Conservation (phyloP, 2,888 invertebrate genomes). For the Notodonta dromedarius region DNA sequence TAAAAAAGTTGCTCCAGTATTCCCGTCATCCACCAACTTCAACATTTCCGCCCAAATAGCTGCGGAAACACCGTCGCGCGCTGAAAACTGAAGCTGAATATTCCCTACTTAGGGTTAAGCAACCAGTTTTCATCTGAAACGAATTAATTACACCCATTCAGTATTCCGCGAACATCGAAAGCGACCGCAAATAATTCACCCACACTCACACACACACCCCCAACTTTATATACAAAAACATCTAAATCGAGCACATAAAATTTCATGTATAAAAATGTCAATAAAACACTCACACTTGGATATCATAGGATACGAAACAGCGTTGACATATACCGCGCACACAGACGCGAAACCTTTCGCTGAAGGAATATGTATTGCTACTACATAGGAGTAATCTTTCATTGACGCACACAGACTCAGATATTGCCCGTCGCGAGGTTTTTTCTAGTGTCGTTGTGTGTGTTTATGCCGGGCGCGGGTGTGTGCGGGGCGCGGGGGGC, state of each 20-base stretch:
- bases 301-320: constrained; percentile 39
- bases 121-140: constrained; percentile 62
- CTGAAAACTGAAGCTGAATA: constrained; percentile 24
- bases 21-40: not conserved
- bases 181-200: constrained; percentile 69
- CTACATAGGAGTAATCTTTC: constrained; percentile 75
- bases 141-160: constrained; percentile 78
- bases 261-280: constrained; percentile 83
- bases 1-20: not conserved
- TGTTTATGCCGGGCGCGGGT: constrained; percentile 42
- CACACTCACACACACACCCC: constrained; percentile 45
- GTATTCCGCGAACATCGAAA: constrained; percentile 73
- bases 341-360: constrained; percentile 56
- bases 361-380: constrained; percentile 64
- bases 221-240: constrained; percentile 55
- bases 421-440: constrained; percentile 62
- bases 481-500: constrained; percentile 41
- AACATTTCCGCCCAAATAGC: constrained; percentile 1
- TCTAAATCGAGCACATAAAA: constrained; percentile 77
- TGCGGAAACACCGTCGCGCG: not conserved
- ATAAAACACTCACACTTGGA: constrained; percentile 64
- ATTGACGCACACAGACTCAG: constrained; percentile 55
- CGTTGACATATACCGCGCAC: constrained; percentile 43
- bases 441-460: constrained; percentile 62
- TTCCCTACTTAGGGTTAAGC: constrained; percentile 35